phyloP scores from a whole-genome alignment of 2,113 vertebrate species.

The Archilochus colubris region DNA sequence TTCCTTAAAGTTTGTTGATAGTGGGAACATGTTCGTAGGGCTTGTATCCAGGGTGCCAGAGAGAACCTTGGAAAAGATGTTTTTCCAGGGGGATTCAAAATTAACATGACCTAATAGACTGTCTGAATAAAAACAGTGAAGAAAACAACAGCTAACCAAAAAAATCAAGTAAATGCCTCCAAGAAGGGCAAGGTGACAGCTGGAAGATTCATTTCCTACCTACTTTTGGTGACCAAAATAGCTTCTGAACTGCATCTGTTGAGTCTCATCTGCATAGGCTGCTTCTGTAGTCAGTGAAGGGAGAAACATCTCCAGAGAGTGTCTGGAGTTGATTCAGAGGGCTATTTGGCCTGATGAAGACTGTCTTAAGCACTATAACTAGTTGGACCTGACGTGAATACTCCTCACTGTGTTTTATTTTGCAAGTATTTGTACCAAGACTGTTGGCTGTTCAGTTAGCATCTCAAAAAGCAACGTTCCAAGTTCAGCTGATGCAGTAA shows the following conservation, averaged over 20 bases:
- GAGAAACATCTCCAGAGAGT: neutral
- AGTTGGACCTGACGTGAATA: neutral
- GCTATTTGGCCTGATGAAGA: neutral
- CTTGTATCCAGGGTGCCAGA: neutral
- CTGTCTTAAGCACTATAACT: neutral
- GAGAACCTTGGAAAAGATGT: neutral
- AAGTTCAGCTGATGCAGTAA: neutral
- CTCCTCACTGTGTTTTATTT: neutral
- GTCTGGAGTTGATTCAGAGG: neutral
- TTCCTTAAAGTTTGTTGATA: neutral
- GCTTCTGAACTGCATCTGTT: neutral
- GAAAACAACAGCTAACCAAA: neutral
- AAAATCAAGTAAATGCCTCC: neutral
- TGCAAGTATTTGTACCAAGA: conserved; percentile 6
- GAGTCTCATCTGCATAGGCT: neutral
- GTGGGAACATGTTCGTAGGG: neutral
- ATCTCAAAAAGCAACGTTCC: neutral
- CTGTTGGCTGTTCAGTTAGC: neutral
- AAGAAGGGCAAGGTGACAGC: neutral
- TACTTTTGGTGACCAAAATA: neutral
- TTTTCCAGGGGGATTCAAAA: neutral
- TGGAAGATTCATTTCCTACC: neutral
- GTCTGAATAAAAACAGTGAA: neutral
- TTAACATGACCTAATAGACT: neutral
- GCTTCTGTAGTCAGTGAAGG: neutral